Evolutionary conservation across 2,797 vertebrate species (phyloP), one percentile per base, ranked within the genome.

Genomic region (Lacerta bilineata): DNA sequence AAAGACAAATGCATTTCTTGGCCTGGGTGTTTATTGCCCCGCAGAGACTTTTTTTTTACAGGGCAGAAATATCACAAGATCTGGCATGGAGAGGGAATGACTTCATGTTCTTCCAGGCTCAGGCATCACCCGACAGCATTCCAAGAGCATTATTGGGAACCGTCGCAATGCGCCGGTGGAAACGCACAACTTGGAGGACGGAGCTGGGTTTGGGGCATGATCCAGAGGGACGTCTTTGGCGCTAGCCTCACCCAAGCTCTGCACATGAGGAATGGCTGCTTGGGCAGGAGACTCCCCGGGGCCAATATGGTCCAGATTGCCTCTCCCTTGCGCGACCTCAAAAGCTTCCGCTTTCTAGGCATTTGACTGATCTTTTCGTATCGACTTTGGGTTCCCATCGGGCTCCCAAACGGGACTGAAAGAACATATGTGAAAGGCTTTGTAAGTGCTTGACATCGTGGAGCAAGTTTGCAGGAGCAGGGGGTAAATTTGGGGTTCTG

Each of bases 1-100:
- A 18, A 64, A 68, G 50, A 33, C 43, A 15, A 41, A 64, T n/a
- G 72, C 61, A 50, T 29, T 6, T 36, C 33, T 75, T 39, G 80
- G 87, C 80, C 33, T 23, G 25, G 33, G 74, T 39, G n/a, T 88
- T 88, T 77, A 83, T 68, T 77, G 72, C 61, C 81, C 80, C 72
- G 46, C 27, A 25, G 43, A 41, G 87, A 83, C 72, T 77, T 88
- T 50, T 33, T 33, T 77, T 55, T 55, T 15, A 83, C 39, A 77
- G 64, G 80, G 72, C 33, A 83, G 64, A 23, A 50, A 77, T 68
- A 55, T 27, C 71, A 77, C 66, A 11, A 36, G 59, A 83, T 83
- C 72, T 85, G 55, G 72, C 50, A 18, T 1, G 23, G 72, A 76
- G 41, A 25, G 36, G 13, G 69, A 64, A 77, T 88, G 86, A 88